Conservation (phyloP, 1,140 invertebrate genomes). For the Cyphomyrmex costatus region DNA sequence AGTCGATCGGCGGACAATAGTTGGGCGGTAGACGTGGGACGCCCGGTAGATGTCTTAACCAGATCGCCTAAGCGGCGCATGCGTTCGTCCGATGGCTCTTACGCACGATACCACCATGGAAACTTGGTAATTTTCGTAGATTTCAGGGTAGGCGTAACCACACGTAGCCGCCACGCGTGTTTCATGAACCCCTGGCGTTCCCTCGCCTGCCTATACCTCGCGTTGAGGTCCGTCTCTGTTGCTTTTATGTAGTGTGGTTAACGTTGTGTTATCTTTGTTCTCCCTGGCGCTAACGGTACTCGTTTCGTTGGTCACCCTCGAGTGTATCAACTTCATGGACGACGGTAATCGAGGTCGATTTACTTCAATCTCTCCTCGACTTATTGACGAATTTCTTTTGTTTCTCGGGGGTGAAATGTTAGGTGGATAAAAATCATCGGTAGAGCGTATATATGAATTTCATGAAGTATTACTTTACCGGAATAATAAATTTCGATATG, state of each 20-base stretch:
- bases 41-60: conserved; percentile 81
- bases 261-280: conserved; percentile 52
- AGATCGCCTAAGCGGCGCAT: conserved; percentile 79
- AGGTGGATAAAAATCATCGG: not conserved
- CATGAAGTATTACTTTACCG: not conserved
- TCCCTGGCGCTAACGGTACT: conserved; percentile 41
- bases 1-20: conserved; percentile 64
- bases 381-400: conserved; percentile 36
- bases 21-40: conserved; percentile 45
- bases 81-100: conserved; percentile 67
- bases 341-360: conserved; percentile 37
- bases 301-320: conserved; percentile 45
- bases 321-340: conserved; percentile 31
- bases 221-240: not conserved
- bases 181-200: conserved; percentile 9
- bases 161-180: conserved; percentile 58
- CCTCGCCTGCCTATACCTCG: not conserved
- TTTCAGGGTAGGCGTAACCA: conserved; percentile 64
- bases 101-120: conserved; percentile 67
- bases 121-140: conserved; percentile 74
- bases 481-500: not conserved
- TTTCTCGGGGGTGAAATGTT: conserved; percentile 1
- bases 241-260: not conserved
- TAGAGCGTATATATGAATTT: not conserved
- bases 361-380: conserved; percentile 22